These are phyloP conservation scores for Micoletzkya japonica DNA, from an alignment of 2,888 invertebrate species.

Conservation along the genomic window DNA sequence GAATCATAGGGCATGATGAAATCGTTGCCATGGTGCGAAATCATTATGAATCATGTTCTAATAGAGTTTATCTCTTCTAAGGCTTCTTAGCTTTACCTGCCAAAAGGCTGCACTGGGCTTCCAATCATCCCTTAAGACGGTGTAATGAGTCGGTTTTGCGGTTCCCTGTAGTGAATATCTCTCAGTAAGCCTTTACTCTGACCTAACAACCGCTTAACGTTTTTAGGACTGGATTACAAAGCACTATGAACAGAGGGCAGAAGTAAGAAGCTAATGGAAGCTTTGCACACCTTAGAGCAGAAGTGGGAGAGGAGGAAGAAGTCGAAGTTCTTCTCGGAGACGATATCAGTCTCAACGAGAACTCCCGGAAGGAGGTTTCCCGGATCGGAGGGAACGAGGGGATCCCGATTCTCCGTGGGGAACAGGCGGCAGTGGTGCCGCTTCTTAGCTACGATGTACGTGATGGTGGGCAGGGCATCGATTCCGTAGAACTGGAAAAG, in stretches of 20 bases:
- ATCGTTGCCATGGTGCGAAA: neutral
- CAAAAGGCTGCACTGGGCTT: constrained; percentile 76
- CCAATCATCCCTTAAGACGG: constrained; percentile 80
- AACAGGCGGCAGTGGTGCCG: constrained; percentile 53
- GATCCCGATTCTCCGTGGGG: too few relatives aligned
- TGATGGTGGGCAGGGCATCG: constrained; percentile 40
- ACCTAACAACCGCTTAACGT: too few relatives aligned
- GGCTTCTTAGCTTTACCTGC: constrained; percentile 73
- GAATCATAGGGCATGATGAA: too few relatives aligned
- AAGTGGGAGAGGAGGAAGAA: constrained; percentile 55
- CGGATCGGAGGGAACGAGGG: too few relatives aligned
- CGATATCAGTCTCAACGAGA: constrained; percentile 50
- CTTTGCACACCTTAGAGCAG: constrained; percentile 45
- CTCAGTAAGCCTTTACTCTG: too few relatives aligned
- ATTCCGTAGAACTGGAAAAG: neutral
- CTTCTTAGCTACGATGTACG: constrained; percentile 57
- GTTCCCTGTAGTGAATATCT: constrained; percentile 50
- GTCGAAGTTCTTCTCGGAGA: constrained; percentile 42
- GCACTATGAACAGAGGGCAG: too few relatives aligned
- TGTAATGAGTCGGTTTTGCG: constrained; percentile 75
- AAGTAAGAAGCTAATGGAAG: constrained; percentile 39
- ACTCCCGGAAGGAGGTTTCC: constrained; percentile 57
- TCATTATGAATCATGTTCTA: too few relatives aligned
- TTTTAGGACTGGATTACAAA: too few relatives aligned
- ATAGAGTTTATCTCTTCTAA: too few relatives aligned